phyloP scores from a whole-genome alignment of 2,113 vertebrate species.

The Oryzias javanicus region DNA sequence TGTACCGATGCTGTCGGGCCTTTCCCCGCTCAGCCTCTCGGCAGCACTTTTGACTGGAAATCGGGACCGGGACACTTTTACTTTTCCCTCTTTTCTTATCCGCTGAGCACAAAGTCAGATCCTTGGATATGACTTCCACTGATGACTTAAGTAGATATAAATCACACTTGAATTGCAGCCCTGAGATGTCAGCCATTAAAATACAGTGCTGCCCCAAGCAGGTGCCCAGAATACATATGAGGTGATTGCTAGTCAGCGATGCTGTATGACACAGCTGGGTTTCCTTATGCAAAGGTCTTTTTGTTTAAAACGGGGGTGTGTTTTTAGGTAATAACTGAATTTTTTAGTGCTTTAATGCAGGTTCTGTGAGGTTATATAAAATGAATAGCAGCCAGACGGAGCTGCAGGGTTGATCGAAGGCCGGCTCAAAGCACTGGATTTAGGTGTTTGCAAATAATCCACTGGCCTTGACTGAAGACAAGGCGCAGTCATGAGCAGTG shows the following conservation, averaged over 20 bases:
- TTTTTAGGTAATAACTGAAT: no score
- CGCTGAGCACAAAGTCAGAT: conserved; percentile 51
- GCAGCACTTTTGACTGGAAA: conserved; percentile 43
- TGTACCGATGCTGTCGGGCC: conserved; percentile 43
- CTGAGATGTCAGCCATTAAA: conserved; percentile 71
- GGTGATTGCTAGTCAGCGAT: conserved; percentile 66
- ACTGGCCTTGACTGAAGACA: conserved; percentile 62
- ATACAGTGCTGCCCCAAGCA: conserved; percentile 55
- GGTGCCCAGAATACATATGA: conserved; percentile 61
- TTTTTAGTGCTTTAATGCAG: no score
- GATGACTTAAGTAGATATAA: conserved; percentile 71
- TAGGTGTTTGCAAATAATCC: conserved; percentile 67
- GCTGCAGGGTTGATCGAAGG: conserved; percentile 41
- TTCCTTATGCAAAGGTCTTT: conserved; percentile 58
- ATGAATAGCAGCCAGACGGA: conserved; percentile 21
- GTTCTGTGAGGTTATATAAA: conserved; percentile 25
- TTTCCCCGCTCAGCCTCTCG: conserved; percentile 22
- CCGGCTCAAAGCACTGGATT: conserved; percentile 52
- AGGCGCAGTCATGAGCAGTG: conserved; percentile 15
- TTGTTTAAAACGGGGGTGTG: no score
- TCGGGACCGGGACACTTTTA: conserved; percentile 25
- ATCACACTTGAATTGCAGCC: conserved; percentile 71
- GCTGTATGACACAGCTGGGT: conserved; percentile 52
- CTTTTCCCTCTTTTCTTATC: conserved; percentile 18
- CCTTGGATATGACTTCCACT: conserved; percentile 67